A percentile compares a stretch with the other conserved stretches of the same genome.
Evolutionary conservation across 2,113 vertebrate genomes (phyloP).

Genomic region (Pseudopipra pipra): DNA sequence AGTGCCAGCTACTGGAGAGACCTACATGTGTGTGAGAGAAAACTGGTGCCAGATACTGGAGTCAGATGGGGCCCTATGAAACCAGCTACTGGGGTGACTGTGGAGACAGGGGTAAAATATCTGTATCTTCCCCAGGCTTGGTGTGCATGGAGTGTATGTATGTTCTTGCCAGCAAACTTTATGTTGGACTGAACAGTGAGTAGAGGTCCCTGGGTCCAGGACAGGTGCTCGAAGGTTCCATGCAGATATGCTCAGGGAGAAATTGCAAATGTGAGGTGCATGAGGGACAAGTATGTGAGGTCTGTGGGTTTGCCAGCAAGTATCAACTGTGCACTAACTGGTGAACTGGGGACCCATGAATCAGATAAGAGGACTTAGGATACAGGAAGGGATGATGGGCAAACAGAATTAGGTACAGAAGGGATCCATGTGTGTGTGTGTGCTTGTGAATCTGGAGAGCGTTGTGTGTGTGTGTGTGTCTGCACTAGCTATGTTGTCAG

Average conservation of each 20-base stretch:
- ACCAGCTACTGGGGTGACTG: not conserved
- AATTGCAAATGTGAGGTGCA: not conserved
- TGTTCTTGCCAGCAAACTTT: not conserved
- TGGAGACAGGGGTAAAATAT: not conserved
- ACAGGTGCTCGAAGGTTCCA: fast-evolving
- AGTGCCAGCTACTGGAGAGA: not conserved
- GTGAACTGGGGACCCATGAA: not conserved
- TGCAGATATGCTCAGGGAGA: fast-evolving
- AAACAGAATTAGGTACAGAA: not conserved
- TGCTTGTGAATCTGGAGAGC: not conserved
- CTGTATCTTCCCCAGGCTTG: not conserved
- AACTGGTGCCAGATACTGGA: not conserved
- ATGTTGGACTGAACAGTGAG: not conserved
- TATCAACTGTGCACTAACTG: fast-evolving
- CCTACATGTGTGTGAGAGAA: not conserved
- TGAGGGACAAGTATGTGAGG: not conserved
- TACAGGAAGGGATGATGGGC: fast-evolving
- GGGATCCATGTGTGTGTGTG: fast-evolving
- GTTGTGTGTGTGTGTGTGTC: not conserved
- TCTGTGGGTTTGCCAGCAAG: not conserved
- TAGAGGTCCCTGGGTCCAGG: not conserved
- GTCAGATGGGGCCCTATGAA: not conserved
- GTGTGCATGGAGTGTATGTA: fast-evolving
- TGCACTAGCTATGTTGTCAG: not conserved
- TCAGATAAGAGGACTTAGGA: not conserved